Percentiles rank a stretch among this genome's conserved stretches.
Conservation (phyloP, 1,140 invertebrate species). For the Heterodera schachtii region DNA sequence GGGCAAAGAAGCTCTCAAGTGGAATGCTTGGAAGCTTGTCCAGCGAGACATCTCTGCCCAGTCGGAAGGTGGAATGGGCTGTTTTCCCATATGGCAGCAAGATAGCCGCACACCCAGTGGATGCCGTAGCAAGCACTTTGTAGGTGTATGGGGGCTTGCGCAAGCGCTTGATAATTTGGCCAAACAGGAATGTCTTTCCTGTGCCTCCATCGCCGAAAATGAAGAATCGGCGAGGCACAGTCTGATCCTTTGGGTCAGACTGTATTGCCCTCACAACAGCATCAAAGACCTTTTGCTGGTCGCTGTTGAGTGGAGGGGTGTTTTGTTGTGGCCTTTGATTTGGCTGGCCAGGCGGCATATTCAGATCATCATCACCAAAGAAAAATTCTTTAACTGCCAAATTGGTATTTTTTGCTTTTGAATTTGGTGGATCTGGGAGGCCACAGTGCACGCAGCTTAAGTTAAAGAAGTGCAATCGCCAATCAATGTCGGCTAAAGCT, state of each 20-base stretch:
- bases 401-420: background rate
- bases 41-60: background rate
- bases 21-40: slow-evolving; percentile 3
- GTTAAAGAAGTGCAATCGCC: too few species aligned
- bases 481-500: too few species aligned
- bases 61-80: slow-evolving; percentile 9
- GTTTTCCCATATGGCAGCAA: slow-evolving; percentile 11
- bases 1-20: slow-evolving; percentile 23
- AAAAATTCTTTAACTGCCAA: background rate
- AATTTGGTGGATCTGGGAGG: background rate
- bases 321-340: too few species aligned
- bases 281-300: background rate
- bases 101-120: slow-evolving; percentile 22
- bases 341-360: background rate
- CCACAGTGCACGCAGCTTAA: background rate
- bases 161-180: slow-evolving; percentile 7
- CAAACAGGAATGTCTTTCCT: slow-evolving; percentile 14
- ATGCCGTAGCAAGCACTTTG: slow-evolving; percentile 16
- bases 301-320: background rate
- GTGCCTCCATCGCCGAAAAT: slow-evolving; percentile 6
- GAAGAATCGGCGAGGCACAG: background rate
- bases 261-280: background rate
- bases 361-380: background rate
- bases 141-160: background rate
- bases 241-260: background rate